Evolutionary conservation across 1,140 invertebrate species (phyloP), one percentile per base, ranked within the genome.

Genomic region (Coboldia fuscipes): DNA sequence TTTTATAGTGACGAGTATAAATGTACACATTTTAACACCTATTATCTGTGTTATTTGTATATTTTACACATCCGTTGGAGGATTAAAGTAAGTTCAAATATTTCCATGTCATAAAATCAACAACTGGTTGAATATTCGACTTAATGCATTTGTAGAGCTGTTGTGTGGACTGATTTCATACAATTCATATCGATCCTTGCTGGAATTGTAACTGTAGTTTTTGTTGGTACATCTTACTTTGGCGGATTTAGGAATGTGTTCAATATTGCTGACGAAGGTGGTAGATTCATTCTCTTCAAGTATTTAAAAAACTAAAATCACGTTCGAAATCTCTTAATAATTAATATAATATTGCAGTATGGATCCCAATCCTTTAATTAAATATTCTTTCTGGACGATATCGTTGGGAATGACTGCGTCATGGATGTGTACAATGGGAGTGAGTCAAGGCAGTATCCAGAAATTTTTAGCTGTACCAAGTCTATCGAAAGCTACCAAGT

Each of bases 11-110:
- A 79, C 75, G 2, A 69, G 68, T 3, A 60, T 80, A 8, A 66
- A 68, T 41, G 47, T 76, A 12, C 67, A 72, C 46, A 41, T 68
- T 17, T 66, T 77, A 15, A 68, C 75, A 14, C 62, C 71, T 1
- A 61, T 74, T 4, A 68, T 79, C 21, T 78, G 74, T 42, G 44
- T 70, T 14, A 70, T 83, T 3, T 82, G 78, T 50, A 78, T 80
- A 17, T 75, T 83, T 47, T 84, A 84, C 50, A 82, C 79, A 3
- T 71, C 75, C 1, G 21, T 45, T 19, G 43, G 43, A 28, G 45
- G 45, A 20, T 20, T 46, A 20, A 24, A 19, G 36, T 37, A 21
- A 20, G 27, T 24, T 18, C 12, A 5, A 19, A n/a, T 18, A 7
- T 17, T 10, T 16, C 9, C 4, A 8, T n/a, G n/a, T 21, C 13